Evolutionary conservation across 2,113 vertebrate genomes (phyloP), one percentile per base, ranked within the genome.

Genomic region (Takifugu bimaculatus): DNA sequence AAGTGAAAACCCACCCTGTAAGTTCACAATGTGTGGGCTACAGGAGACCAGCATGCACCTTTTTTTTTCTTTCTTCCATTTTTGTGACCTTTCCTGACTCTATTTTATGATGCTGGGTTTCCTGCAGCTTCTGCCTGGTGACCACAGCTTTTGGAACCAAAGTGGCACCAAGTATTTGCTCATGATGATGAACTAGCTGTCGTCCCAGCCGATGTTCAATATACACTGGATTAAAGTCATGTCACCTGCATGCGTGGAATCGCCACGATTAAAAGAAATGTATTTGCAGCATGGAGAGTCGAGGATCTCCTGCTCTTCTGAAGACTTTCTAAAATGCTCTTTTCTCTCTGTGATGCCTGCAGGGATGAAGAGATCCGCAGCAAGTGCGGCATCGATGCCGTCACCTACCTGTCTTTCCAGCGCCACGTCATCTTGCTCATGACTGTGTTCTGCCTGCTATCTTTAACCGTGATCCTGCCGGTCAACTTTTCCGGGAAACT

Each of bases 351-450:
- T 83, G 54, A 35, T 84, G 53, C 65, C 59, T 59, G 27, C 77
- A 98, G 96, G 90, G 93, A 97, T 0, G 92, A 93, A 68, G 96
- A 98, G 60, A 94, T 99, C 82, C 93, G 94, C 48, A 96, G 88
- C 89, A 97, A 96, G 82, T 98, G 96, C 54, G 97, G 97, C 66
- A 84, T 94, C 0, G 97, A 98, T 0, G 95, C 97, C 1, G 92
- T 93, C 69, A 96, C 92, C 48, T 98, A 98, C 92, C 91, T 99
- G 85, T 95, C 89, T 80, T 98, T 98, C 89, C 97, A 99, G 88
- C 93, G 94, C 54, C 95, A 99, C 82, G 91, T 97, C 70, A 91
- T 99, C 77, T 82, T 95, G 71, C 91, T 94, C 45, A 85, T 95
- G 80, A 89, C 91, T 2, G 83, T 96, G 68, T 88, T 97, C 76